Conservation (phyloP, 2,113 vertebrate genomes). For the Lagenorhynchus albirostris region DNA sequence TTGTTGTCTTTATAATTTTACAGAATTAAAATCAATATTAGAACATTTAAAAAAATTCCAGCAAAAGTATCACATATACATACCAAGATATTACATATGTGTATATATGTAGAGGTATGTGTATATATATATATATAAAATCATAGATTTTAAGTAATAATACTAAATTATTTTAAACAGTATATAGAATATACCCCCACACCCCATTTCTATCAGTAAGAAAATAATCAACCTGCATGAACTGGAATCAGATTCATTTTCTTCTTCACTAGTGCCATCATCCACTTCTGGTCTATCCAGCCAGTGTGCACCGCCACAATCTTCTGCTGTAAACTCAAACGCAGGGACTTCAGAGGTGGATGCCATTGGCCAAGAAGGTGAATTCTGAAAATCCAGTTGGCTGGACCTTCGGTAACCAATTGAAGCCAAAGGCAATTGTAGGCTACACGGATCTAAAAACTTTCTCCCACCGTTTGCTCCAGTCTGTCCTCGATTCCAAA, state of each 20-base stretch:
- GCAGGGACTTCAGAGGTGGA: conserved; percentile 88
- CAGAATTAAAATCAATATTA: conserved; percentile 24
- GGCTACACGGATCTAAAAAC: conserved; percentile 87
- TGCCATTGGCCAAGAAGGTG: conserved; percentile 89
- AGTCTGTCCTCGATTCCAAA: conserved; percentile 86
- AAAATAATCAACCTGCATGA: conserved; percentile 93
- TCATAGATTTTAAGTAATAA: conserved; percentile 7
- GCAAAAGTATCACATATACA: conserved; percentile 21
- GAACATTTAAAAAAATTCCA: conserved; percentile 2
- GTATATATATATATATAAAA: neutral
- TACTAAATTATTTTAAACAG: conserved; percentile 12
- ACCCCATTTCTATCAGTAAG: conserved; percentile 68
- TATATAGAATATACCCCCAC: conserved; percentile 22
- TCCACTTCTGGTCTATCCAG: conserved; percentile 82
- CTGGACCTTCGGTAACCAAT: conserved; percentile 88
- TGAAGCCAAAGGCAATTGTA: conserved; percentile 81
- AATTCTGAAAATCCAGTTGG: conserved; percentile 92
- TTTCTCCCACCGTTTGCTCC: conserved; percentile 85
- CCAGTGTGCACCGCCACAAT: conserved; percentile 79
- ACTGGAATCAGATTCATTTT: conserved; percentile 94
- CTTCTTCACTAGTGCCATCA: conserved; percentile 86
- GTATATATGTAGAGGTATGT: neutral
- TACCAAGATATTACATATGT: neutral
- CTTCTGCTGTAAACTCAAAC: conserved; percentile 85
- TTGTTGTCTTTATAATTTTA: conserved; percentile 45